A percentile compares a stretch with the other conserved stretches of the same genome.
Conservation (phyloP, 2,797 vertebrate species). For the Trichosurus vulpecula region DNA sequence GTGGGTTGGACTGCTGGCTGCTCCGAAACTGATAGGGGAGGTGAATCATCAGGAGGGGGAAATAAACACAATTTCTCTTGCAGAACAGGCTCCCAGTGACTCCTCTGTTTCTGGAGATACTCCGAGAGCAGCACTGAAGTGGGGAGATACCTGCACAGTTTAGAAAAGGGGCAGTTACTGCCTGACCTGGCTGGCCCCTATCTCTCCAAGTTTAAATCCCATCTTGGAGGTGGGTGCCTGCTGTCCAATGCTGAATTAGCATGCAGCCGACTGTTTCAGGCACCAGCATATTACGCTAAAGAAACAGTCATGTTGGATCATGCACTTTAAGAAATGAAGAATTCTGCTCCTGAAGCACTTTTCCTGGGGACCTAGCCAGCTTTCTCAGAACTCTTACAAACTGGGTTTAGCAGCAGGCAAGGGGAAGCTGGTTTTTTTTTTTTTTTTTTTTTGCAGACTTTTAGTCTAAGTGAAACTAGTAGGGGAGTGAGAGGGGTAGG, state of each 20-base stretch:
- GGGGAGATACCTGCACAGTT: background rate
- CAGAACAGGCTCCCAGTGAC: background rate
- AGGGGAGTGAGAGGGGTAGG: background rate
- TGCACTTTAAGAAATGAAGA: background rate
- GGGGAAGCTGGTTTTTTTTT: background rate
- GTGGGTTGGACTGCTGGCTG: background rate
- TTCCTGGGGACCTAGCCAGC: background rate
- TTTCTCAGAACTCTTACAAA: background rate
- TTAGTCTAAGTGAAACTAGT: background rate
- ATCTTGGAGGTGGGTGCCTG: background rate
- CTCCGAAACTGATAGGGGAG: background rate
- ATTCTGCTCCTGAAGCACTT: background rate
- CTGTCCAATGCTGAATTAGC: background rate
- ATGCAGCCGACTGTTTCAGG: background rate
- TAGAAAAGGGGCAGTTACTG: background rate
- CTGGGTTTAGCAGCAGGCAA: background rate
- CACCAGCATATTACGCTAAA: background rate
- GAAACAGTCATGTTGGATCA: background rate
- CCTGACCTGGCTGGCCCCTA: background rate
- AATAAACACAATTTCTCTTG: background rate
- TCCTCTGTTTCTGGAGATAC: background rate
- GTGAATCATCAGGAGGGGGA: background rate
- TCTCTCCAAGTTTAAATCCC: background rate
- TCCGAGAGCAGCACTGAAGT: background rate
- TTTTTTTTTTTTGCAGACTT: background rate